Base-by-base conservation (phyloP, 2,888 invertebrate species). In the Tenthredo livida region DNA sequence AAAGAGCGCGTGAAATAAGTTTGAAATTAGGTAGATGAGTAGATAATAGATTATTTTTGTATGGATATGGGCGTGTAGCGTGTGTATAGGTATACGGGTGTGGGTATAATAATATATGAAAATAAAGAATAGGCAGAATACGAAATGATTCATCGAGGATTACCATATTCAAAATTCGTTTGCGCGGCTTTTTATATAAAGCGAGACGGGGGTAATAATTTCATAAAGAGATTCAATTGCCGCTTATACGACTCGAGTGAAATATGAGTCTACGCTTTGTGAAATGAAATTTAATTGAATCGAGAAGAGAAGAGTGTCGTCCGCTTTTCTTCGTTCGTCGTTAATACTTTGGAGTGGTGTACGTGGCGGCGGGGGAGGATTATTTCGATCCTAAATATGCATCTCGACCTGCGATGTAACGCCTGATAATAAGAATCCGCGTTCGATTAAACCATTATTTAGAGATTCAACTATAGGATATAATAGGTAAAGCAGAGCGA, bases 221-320 rank as follows among this genome's bases (percentile, higher is more conserved):
- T 92, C 89, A 89, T 91, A 90, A 89, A 91, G 89, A 90, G 90
- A 92, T 92, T 91, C 91, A 91, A 92, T 92, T 91, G 91, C 88
- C 90, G 47, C 89, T 90, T 90, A 89, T 90, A 89, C 87, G 65
- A 72, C 72, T 87, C 85, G 87, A 87, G 89, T 91, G 92, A 92
- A 92, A 91, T 92, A 92, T 90, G 90, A 92, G 91, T 89, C 91
- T 90, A 88, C 88, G 87, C 88, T 88, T 89, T 87, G 89, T 90
- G 90, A 91, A 92, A 91, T 92, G 90, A 90, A 90, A 90, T 88
- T 89, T 92, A 91, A 91, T 90, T 90, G 90, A 90, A 92, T 92
- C 90, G 91, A 73, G 29, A 73, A 90, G 91, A 73, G 29, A 43
- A 90, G 33, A 21, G 61, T 80, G 33, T 37, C 61, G 80, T 73